Evolutionary conservation across 2,797 vertebrate genomes (phyloP), one percentile per base, ranked within the genome.

Genomic region (Scarus forsteni): DNA sequence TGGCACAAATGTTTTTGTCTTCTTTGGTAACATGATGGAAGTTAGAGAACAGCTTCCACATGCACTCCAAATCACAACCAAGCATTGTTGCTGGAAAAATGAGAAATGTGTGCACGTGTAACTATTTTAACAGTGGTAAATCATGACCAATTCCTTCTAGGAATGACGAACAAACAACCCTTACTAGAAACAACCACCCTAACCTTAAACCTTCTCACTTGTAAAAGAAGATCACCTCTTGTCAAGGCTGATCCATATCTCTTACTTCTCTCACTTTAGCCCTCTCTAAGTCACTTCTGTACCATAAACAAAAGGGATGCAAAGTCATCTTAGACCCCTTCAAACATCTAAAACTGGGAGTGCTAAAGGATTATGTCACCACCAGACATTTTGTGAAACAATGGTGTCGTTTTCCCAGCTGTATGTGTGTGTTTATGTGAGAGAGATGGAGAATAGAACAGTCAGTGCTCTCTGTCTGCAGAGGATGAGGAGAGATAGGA

Each of bases 311-410:
- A 61, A 73, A 35, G 59, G 58, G 34, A 70, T 73, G 55, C 49
- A 60, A 78, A 83, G 59, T 71, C 46, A 69, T 35, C 8, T 4
- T 56, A 39, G 49, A 68, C 8, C 7, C 38, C 55, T 73, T 10
- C 55, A 72, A 76, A 53, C 73, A 73, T 56, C 53, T 62, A 35
- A 75, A 85, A 83, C 42, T 44, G 71, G 66, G 83, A 68, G 57
- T 57, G 48, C 46, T 43, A 6, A 16, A 36, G 39, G 49, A 80
- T 79, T 83, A 68, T 84, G 68, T 84, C 76, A 81, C 62, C 48
- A 46, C 57, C 60, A 73, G 65, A 72, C 58, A 75, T 73, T 85
- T 79, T 86, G 62, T 69, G 66, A 54, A 84, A 71, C 52, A 73
- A 53, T 80, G 40, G 56, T 58, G 62, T 59, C 1, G 14, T 60